Percentiles rank a stretch among this genome's conserved stretches.
phyloP scores from a whole-genome alignment of 2,888 invertebrate genomes.

The Oscheius sp. region DNA sequence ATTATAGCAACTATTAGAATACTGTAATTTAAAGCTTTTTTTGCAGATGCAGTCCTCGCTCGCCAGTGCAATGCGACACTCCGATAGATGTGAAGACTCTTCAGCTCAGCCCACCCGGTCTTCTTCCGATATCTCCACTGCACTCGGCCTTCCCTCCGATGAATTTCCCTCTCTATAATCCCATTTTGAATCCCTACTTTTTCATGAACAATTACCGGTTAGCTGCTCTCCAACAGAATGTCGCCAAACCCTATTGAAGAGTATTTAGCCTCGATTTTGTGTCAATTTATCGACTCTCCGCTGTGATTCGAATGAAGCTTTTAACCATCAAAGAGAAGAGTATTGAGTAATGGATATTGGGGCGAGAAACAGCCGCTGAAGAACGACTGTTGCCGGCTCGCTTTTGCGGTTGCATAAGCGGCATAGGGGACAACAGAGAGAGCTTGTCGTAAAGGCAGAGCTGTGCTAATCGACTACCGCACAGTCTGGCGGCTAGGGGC shows the following conservation, averaged over 20 bases:
- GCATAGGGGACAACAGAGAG: not conserved
- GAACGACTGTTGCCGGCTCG: not conserved
- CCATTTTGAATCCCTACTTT: conserved; percentile 2
- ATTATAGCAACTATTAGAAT: not conserved
- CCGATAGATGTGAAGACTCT: not conserved
- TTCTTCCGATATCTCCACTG: too few relatives aligned
- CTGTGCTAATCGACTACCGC: conserved; percentile 14
- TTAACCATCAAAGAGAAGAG: not conserved
- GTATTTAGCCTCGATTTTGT: not conserved
- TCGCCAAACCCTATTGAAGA: not conserved
- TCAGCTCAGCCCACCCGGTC: not conserved
- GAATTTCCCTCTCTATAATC: not conserved
- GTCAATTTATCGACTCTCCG: too few relatives aligned
- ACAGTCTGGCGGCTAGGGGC: too few relatives aligned
- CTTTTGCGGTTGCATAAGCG: conserved; percentile 15
- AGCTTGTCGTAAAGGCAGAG: conserved; percentile 3
- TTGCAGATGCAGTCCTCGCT: not conserved
- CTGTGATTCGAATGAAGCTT: not conserved
- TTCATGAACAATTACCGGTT: not conserved
- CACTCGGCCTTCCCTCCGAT: not conserved
- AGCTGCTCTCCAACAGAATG: not conserved
- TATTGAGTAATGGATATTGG: not conserved
- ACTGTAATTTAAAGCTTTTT: not conserved
- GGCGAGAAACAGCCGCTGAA: not conserved
- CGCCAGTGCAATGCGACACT: not conserved